phyloP scores from a whole-genome alignment of 2,797 vertebrate species.

The Danio aesculapii region DNA sequence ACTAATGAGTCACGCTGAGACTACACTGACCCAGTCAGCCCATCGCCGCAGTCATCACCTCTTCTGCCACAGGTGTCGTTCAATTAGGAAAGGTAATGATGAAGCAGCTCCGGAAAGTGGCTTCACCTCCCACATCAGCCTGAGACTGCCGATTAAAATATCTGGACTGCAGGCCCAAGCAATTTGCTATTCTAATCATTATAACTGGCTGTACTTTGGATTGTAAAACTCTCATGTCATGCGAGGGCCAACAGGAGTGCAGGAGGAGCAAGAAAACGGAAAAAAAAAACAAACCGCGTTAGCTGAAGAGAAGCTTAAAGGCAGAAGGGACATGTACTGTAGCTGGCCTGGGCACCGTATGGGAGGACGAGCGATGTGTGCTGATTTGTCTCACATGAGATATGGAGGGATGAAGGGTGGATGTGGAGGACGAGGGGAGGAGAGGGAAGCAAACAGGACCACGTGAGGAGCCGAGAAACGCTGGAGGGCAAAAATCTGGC shows the following conservation, averaged over 20 bases:
- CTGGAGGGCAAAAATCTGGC: slow-evolving; percentile 68
- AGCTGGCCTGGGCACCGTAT: slow-evolving; percentile 30
- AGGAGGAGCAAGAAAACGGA: background rate
- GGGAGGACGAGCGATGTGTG: slow-evolving; percentile 51
- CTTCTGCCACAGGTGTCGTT: slow-evolving; percentile 23
- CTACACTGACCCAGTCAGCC: slow-evolving; percentile 40
- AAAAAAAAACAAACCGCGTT: slow-evolving; percentile 16
- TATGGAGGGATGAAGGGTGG: slow-evolving; percentile 30
- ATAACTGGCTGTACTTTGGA: background rate
- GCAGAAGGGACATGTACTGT: slow-evolving; percentile 10
- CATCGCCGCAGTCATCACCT: slow-evolving; percentile 40
- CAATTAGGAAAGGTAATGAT: slow-evolving; percentile 43
- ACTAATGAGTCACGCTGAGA: slow-evolving; percentile 57
- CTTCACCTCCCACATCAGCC: background rate
- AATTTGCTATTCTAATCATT: slow-evolving; percentile 48
- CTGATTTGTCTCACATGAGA: slow-evolving; percentile 65
- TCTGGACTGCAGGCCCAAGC: slow-evolving; percentile 25
- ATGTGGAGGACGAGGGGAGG: slow-evolving; percentile 9
- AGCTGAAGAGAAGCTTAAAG: slow-evolving; percentile 23
- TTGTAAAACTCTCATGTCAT: slow-evolving; percentile 42
- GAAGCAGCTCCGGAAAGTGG: slow-evolving; percentile 2
- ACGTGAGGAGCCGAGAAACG: slow-evolving; percentile 54
- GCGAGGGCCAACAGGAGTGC: slow-evolving; percentile 30
- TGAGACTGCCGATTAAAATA: slow-evolving; percentile 33
- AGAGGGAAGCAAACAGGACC: slow-evolving; percentile 20